A percentile compares a stretch with the other conserved stretches of the same genome.
Conservation (phyloP, 64 coral and sea anemone genomes). For the Porites australiensis region DNA sequence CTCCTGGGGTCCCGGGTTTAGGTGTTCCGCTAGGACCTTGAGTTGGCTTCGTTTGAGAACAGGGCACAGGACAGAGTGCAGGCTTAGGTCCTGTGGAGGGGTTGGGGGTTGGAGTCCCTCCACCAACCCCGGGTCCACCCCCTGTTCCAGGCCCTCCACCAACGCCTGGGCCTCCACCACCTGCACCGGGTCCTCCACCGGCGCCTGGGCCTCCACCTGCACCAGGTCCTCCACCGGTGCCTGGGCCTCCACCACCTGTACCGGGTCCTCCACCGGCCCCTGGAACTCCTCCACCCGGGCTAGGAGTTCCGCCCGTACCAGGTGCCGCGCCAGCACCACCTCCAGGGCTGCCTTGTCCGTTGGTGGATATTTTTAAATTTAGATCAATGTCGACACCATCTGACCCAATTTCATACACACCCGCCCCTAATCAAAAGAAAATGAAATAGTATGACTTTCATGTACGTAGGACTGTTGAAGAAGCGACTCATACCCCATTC, state of each 20-base stretch:
- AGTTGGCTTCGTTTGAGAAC: background rate
- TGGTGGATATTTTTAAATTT: slow-evolving; percentile 32
- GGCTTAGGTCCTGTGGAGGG: background rate
- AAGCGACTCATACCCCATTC: too few species aligned
- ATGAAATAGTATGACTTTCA: background rate
- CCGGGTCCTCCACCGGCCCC: background rate
- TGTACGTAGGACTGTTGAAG: too few species aligned
- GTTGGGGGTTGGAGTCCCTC: background rate
- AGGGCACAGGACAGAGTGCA: slow-evolving; percentile 3
- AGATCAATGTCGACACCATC: slow-evolving; percentile 61
- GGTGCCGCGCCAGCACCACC: background rate
- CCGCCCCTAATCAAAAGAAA: slow-evolving; percentile 11
- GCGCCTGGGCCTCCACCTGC: background rate
- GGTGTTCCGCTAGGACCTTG: background rate
- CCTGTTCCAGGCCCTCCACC: background rate
- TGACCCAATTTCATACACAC: slow-evolving; percentile 38
- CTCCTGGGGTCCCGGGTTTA: background rate
- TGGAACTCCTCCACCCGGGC: background rate
- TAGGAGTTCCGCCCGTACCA: background rate
- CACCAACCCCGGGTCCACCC: background rate
- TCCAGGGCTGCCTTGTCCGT: background rate
- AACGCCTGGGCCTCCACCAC: background rate
- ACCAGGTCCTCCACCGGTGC: background rate
- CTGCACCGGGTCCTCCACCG: background rate
- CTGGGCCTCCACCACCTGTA: background rate